Percentiles rank a stretch among this genome's conserved stretches.
Evolutionary conservation across 2,113 vertebrate species (phyloP).

Genomic region (Nipponia nippon): DNA sequence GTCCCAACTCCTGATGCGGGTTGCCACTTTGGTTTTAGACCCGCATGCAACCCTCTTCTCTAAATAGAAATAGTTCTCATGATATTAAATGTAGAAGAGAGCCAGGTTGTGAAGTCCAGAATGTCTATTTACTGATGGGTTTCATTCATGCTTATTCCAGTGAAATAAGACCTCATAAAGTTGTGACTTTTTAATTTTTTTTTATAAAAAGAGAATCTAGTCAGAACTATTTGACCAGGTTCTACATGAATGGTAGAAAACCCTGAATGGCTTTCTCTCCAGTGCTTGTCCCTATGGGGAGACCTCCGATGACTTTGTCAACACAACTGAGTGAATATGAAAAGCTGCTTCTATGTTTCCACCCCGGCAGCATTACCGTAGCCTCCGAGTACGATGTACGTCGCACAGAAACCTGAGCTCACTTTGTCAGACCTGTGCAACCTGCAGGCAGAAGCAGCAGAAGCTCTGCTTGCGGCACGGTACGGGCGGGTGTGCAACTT

Average conservation of each 20-base stretch:
- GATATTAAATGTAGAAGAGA: neutral
- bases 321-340: neutral
- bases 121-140: neutral
- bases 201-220: neutral
- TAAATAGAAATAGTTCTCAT: neutral
- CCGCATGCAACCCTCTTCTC: neutral
- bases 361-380: rapidly evolving
- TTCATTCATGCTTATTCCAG: neutral
- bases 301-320: neutral
- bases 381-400: rapidly evolving
- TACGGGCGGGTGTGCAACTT: rapidly evolving
- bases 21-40: neutral
- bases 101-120: too few relatives aligned
- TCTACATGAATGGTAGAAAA: neutral
- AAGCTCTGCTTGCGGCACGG: neutral
- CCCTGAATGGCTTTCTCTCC: neutral
- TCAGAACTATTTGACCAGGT: neutral
- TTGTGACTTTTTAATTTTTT: neutral
- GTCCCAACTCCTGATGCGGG: neutral
- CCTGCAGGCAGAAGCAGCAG: neutral
- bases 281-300: rapidly evolving
- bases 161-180: neutral
- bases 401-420: neutral
- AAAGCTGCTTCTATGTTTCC: neutral
- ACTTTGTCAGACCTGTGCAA: neutral